Conservation (phyloP, 1,140 invertebrate genomes). For the Aleiodes sp. region DNA sequence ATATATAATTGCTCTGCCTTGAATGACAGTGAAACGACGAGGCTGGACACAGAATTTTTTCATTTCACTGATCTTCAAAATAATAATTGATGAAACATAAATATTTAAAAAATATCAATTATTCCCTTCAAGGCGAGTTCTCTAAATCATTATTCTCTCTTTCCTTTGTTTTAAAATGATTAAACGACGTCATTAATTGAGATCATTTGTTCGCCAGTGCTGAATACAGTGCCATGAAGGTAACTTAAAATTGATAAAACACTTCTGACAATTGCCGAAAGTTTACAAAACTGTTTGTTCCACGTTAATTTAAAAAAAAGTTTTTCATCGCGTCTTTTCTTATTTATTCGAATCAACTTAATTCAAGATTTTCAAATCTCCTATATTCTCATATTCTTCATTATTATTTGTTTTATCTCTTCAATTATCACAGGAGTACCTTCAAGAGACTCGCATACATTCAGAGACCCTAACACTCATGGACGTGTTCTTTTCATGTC, state of each 20-base stretch:
- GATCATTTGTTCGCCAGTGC: conserved; percentile 25
- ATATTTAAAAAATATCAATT: conserved; percentile 4
- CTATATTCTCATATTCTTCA: conserved; percentile 6
- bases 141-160: neutral
- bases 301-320: neutral
- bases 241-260: neutral
- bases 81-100: neutral
- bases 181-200: conserved; percentile 20
- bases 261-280: neutral
- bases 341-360: neutral
- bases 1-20: conserved; percentile 27
- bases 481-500: neutral
- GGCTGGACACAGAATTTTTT: neutral
- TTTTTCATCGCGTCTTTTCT: too few relatives aligned
- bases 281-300: neutral
- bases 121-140: neutral
- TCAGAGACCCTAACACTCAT: neutral
- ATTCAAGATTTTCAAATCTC: conserved; percentile 12
- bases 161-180: too few relatives aligned
- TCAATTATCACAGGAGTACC: conserved; percentile 33
- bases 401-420: conserved; percentile 17
- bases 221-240: conserved; percentile 12
- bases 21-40: conserved; percentile 26
- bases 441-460: conserved; percentile 23
- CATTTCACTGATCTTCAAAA: conserved; percentile 11